These are phyloP conservation scores for Schrankia costaestrigalis DNA, from an alignment of 2,888 invertebrate genomes.

Conservation along the genomic window DNA sequence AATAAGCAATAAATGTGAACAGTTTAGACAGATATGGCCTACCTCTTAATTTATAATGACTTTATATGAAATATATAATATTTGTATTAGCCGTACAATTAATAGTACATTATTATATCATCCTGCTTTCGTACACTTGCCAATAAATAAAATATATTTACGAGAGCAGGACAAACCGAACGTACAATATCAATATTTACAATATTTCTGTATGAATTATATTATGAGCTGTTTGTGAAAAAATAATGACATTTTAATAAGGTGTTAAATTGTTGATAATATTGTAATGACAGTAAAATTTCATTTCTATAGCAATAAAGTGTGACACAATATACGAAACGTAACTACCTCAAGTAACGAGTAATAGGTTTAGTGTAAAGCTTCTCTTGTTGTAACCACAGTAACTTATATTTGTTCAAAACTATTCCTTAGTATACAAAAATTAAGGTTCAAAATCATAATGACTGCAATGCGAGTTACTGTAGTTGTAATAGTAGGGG, in stretches of 20 bases:
- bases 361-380: constrained; percentile 61
- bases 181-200: constrained; percentile 20
- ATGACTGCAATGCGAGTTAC: too few relatives aligned
- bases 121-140: constrained; percentile 23
- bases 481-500: too few relatives aligned
- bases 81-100: constrained; percentile 9
- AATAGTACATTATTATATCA: constrained; percentile 5
- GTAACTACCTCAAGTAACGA: constrained; percentile 76
- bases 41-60: constrained; percentile 40
- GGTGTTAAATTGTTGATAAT: constrained; percentile 65
- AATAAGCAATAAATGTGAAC: constrained; percentile 32
- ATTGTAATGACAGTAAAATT: constrained; percentile 57
- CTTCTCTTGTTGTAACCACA: too few relatives aligned
- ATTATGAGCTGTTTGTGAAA: constrained; percentile 47
- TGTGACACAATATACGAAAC: constrained; percentile 66
- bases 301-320: constrained; percentile 69
- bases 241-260: constrained; percentile 41
- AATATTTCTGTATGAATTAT: constrained; percentile 38
- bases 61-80: constrained; percentile 19
- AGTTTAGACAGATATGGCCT: constrained; percentile 54
- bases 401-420: too few relatives aligned
- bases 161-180: constrained; percentile 12
- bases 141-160: constrained; percentile 21
- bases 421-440: too few relatives aligned
- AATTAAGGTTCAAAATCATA: too few relatives aligned